Evolutionary conservation across 2,113 vertebrate species (phyloP), one percentile per base, ranked within the genome.

Genomic region (Bubo blakistoni): DNA sequence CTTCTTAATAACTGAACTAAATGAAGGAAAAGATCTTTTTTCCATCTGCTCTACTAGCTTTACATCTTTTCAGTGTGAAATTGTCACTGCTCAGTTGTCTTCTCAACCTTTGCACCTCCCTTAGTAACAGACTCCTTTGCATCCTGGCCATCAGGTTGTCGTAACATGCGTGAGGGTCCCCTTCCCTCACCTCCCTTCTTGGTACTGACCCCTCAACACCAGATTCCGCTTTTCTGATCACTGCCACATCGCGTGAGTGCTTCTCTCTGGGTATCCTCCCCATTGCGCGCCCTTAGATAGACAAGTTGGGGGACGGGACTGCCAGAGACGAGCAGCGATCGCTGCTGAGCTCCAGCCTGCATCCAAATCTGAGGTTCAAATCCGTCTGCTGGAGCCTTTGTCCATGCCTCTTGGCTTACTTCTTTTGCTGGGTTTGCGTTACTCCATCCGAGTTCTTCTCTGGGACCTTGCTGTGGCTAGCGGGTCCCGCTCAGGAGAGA

Each of bases 191-290:
- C 27, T 85, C 16, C 44, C 40, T 77, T 44, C 51, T 63, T 29
- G 20, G 9, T 79, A 26, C 58, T 73, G 40, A 49, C 19, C 9
- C 27, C 24, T 42, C 15, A 21, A 27, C 54, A 38, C 69, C 30
- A 70, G 7, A 38, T 74, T 57, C 49, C 65, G 52, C 24, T 92
- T 88, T 92, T 83, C 20, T 58, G 22, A 49, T 90, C 63, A 17
- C 62, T 1, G 2, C 40, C 1, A 1, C 1, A 0, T 71, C 78
- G 55, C 9, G 0, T 25, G 14, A 8, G 54, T 52, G 71, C 17
- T 49, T 63, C 51, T 85, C 30, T 81, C 36, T 1, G 16, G 79
- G 36, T 54, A 38, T 65, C 26, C 24, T 82, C n/a, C 46, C 19
- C 0, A 0, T 36, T 29, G 15, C 0, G 3, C 72, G 8, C 61